Evolutionary conservation across 2,888 invertebrate species (phyloP).

Genomic region (Cephus runcator): DNA sequence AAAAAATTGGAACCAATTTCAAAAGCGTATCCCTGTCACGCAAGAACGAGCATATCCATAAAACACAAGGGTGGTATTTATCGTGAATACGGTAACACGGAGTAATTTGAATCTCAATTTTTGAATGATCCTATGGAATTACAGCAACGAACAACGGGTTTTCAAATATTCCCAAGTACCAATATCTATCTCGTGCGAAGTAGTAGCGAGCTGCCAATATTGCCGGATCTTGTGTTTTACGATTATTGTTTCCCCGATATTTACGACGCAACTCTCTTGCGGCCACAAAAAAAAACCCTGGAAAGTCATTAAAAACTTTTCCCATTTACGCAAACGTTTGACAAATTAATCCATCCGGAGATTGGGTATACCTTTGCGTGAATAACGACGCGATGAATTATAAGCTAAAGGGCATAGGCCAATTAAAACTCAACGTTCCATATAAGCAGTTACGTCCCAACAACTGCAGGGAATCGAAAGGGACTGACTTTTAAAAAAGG

Average conservation of each 20-base stretch:
- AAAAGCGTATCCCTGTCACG: neutral
- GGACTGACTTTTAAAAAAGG: neutral
- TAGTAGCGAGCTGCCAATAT: slow-evolving; percentile 2
- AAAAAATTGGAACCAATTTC: neutral
- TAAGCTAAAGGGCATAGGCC: too few relatives aligned
- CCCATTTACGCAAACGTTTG: neutral
- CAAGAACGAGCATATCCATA: neutral
- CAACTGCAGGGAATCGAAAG: neutral
- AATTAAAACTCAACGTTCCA: too few relatives aligned
- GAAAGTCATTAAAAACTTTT: neutral
- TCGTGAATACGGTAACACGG: neutral
- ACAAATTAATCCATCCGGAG: neutral
- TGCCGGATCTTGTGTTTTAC: slow-evolving; percentile 9
- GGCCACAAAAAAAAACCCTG: neutral
- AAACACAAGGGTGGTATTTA: neutral
- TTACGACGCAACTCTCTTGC: slow-evolving; percentile 1
- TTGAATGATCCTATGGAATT: neutral
- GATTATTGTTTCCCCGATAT: slow-evolving; percentile 11
- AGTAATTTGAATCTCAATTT: neutral
- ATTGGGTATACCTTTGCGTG: neutral
- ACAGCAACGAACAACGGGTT: neutral
- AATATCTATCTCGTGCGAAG: neutral
- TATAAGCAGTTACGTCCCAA: neutral
- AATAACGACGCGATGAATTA: neutral
- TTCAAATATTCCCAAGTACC: neutral